Evolutionary conservation across 1,140 invertebrate genomes (phyloP), one percentile per base, ranked within the genome.

Genomic region (Epicauta chinensis): DNA sequence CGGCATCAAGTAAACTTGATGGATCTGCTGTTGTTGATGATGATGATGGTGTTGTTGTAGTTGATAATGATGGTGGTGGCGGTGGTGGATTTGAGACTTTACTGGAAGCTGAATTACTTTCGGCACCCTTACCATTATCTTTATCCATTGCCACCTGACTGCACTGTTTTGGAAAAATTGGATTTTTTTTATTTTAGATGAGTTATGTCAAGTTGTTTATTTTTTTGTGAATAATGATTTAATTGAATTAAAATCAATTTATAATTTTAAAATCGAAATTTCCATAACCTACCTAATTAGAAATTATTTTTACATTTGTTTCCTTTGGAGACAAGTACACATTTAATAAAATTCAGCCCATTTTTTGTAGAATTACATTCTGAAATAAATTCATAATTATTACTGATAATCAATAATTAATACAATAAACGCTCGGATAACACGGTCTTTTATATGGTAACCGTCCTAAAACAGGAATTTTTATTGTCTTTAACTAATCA

Each of bases 1-100:
- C 79, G 43, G 81, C 80, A 69, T 83, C 81, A 63, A 83, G 73
- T 32, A 82, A 63, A 29, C 74, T 71, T 49, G 79, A 75, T 48
- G 78, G 71, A 63, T 77, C 70, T 41, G 63, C 23, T 23, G 17
- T 23, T 23, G 17, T 23, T 23, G 17, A 4, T 23, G 17, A 4
- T 23, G 17, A 4, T 23, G 17, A 23, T 23, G 23, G 23, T 0
- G 23, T 23, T 23, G 23, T 23, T 23, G 23, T 23, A 5, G 23
- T 23, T 23, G 23, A n/a, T n/a, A n/a, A n/a, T n/a, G n/a, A n/a
- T n/a, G n/a, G 4, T 23, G 23, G 1, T 23, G 23, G 23, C 7
- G 23, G 23, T 23, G 23, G 53, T 43, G 59, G 56, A 47, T 62
- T 68, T 37, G 68, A 66, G 32, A 67, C 51, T 61, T 70, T 70